Conservation (phyloP, 2,888 invertebrate species). For the Drosophila fulvimacula region DNA sequence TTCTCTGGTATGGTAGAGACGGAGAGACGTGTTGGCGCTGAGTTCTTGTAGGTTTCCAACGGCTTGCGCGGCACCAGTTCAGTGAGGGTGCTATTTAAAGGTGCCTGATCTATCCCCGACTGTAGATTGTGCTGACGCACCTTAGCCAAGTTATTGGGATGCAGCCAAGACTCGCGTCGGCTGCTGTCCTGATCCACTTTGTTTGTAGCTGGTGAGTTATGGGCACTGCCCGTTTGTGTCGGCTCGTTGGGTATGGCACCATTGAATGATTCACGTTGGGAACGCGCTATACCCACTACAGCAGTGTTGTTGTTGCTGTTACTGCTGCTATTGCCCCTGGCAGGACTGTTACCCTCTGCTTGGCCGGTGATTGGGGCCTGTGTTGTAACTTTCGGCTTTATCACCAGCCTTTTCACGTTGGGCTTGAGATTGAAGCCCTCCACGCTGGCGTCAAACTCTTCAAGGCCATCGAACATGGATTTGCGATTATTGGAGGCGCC, state of each 20-base stretch:
- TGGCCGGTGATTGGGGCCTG: conserved; percentile 12
- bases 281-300: conserved; percentile 14
- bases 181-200: conserved; percentile 47
- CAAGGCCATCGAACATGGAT: conserved; percentile 93
- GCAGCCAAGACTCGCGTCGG: conserved; percentile 84
- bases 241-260: conserved; percentile 59
- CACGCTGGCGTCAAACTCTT: conserved; percentile 90
- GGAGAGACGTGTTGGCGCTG: conserved; percentile 57
- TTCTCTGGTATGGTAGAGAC: conserved; percentile 81
- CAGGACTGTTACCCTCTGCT: neutral
- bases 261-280: conserved; percentile 61
- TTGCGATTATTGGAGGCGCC: conserved; percentile 85
- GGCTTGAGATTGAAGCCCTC: conserved; percentile 87
- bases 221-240: neutral
- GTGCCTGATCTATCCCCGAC: conserved; percentile 61
- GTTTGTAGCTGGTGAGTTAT: conserved; percentile 6
- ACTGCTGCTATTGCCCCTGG: conserved; percentile 2
- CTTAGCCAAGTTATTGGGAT: conserved; percentile 83
- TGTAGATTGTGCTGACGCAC: conserved; percentile 79
- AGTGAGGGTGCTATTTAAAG: conserved; percentile 81
- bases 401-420: conserved; percentile 90
- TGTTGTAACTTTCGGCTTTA: conserved; percentile 86
- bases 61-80: conserved; percentile 83
- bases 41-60: conserved; percentile 71
- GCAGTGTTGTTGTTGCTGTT: conserved; percentile 9